Evolutionary conservation across 2,797 vertebrate genomes (phyloP).

Genomic region (Phylloscopus collybita): DNA sequence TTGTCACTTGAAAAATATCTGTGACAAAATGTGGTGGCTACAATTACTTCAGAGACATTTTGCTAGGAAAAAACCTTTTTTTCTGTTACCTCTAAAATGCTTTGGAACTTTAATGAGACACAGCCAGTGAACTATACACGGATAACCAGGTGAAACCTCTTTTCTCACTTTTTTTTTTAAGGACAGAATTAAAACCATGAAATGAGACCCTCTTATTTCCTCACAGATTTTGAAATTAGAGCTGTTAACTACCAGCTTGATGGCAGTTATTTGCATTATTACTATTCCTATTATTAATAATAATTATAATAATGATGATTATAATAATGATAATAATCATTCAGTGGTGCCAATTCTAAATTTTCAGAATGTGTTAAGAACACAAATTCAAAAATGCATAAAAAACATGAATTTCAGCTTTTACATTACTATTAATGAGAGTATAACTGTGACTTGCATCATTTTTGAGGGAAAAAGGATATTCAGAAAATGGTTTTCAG

Average conservation of each 20-base stretch:
- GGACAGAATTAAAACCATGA: background rate
- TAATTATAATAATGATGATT: background rate
- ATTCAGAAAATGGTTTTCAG: background rate
- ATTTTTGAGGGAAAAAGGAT: background rate
- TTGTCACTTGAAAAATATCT: background rate
- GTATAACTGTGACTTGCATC: rapidly evolving
- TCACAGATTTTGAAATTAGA: background rate
- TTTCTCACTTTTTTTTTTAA: background rate
- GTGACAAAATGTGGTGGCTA: background rate
- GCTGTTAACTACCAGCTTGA: background rate
- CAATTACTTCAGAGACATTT: background rate
- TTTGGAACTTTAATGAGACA: background rate
- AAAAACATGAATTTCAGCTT: background rate
- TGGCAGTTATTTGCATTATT: background rate
- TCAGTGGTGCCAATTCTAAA: background rate
- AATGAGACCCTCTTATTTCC: background rate
- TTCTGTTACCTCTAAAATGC: background rate
- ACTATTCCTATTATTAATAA: background rate
- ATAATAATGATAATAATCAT: background rate
- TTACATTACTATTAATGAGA: background rate
- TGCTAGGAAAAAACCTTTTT: background rate
- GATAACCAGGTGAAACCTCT: background rate
- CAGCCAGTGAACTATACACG: background rate
- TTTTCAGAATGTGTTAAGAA: background rate
- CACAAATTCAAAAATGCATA: background rate